Evolutionary conservation across 2,797 vertebrate genomes (phyloP).

Genomic region (Dendrocincla tyrannina): DNA sequence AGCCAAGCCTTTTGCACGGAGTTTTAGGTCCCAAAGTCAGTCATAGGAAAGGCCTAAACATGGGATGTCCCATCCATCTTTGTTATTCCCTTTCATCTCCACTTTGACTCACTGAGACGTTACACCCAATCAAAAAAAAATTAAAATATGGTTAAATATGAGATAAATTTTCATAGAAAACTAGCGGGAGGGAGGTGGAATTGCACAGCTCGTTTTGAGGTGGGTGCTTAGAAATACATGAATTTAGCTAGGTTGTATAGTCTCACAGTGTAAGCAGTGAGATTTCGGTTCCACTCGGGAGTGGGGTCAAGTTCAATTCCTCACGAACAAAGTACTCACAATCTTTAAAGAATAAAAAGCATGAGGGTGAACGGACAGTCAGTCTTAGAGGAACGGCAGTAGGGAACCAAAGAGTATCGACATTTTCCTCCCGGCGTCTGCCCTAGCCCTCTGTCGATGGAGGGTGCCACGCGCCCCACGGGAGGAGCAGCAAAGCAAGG

Average conservation of each 20-base stretch:
- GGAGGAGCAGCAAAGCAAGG: too few species aligned
- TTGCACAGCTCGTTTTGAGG: not conserved
- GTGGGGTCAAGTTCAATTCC: not conserved
- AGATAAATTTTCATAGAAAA: not conserved
- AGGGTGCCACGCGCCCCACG: not conserved
- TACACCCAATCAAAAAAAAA: not conserved
- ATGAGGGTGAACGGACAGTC: not conserved
- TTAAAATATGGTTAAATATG: not conserved
- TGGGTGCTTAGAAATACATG: rapidly evolving
- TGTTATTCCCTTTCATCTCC: not conserved
- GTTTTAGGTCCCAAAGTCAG: not conserved
- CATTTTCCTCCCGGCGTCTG: not conserved
- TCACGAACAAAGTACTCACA: not conserved
- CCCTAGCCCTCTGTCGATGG: not conserved
- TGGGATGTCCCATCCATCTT: not conserved
- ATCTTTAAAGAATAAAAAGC: not conserved
- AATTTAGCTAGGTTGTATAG: not conserved
- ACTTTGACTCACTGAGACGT: not conserved
- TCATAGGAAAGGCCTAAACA: not conserved
- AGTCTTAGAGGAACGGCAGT: not conserved
- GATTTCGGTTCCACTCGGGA: not conserved
- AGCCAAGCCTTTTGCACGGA: not conserved
- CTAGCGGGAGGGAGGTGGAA: not conserved
- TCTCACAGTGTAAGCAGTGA: not conserved
- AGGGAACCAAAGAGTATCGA: rapidly evolving